These are phyloP conservation scores for Tuta absoluta DNA, from an alignment of 2,888 invertebrate genomes.

Conservation along the genomic window DNA sequence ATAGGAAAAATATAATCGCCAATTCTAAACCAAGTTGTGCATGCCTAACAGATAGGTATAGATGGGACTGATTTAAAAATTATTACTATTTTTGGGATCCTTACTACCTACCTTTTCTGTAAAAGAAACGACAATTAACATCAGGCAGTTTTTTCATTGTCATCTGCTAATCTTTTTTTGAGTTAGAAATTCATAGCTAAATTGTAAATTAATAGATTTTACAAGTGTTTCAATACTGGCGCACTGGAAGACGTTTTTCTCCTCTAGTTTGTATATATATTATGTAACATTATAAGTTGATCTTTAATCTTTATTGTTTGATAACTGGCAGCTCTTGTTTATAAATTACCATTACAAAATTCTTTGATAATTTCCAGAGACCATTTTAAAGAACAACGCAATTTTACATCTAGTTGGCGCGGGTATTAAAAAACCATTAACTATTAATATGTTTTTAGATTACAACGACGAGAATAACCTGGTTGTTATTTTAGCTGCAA, in stretches of 20 bases:
- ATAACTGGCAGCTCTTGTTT: not conserved
- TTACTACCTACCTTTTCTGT: no score
- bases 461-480: not conserved
- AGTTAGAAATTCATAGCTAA: not conserved
- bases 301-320: no score
- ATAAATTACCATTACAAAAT: conserved; percentile 28
- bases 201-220: not conserved
- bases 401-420: conserved; percentile 19
- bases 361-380: conserved; percentile 40
- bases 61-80: no score
- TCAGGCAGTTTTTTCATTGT: no score
- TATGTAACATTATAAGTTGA: no score
- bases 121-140: no score
- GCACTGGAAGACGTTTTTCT: no score
- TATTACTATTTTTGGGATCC: no score
- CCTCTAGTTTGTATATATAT: not conserved
- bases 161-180: not conserved
- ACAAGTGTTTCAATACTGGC: no score
- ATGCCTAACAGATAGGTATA: no score
- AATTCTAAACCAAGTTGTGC: no score
- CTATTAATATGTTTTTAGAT: conserved; percentile 11
- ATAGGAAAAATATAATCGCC: no score
- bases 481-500: conserved; percentile 7
- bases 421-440: conserved; percentile 32
- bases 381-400: conserved; percentile 31